phyloP scores from a whole-genome alignment of 2,888 invertebrate species.

The Leucoma salicis region DNA sequence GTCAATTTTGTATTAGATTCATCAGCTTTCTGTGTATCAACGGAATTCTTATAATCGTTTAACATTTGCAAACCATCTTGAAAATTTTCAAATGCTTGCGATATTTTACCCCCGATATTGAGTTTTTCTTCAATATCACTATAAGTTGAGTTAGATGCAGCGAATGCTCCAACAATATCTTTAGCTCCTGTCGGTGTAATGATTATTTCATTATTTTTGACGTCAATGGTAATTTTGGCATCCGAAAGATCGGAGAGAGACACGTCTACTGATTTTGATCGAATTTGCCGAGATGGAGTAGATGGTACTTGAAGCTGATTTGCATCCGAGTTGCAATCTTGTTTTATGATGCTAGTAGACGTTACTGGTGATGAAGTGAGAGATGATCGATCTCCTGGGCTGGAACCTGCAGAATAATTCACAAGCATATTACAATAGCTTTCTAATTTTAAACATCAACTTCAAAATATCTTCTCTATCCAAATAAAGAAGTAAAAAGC shows the following conservation, averaged over 20 bases:
- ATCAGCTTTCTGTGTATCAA: slow-evolving; percentile 42
- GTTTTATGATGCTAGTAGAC: slow-evolving; percentile 56
- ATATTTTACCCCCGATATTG: slow-evolving; percentile 62
- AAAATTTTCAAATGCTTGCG: slow-evolving; percentile 63
- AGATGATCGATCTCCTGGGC: slow-evolving; percentile 70
- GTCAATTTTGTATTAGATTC: slow-evolving; percentile 59
- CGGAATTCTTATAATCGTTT: slow-evolving; percentile 45
- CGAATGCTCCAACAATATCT: slow-evolving; percentile 39
- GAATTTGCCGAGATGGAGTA: slow-evolving; percentile 65
- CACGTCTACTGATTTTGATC: slow-evolving; percentile 80
- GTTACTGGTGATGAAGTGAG: slow-evolving; percentile 67
- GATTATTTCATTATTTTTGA: slow-evolving; percentile 67
- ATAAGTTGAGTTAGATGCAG: slow-evolving; percentile 40
- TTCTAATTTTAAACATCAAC: no score
- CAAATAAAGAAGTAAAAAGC: no score
- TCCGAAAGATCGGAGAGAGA: slow-evolving; percentile 61
- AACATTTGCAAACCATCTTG: slow-evolving; percentile 66
- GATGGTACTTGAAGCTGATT: slow-evolving; percentile 65
- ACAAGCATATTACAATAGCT: no score
- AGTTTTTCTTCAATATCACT: slow-evolving; percentile 61
- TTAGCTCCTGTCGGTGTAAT: slow-evolving; percentile 70
- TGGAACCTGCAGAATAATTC: slow-evolving; percentile 66
- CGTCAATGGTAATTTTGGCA: slow-evolving; percentile 67
- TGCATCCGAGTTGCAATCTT: slow-evolving; percentile 47
- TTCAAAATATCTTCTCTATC: no score